These are phyloP conservation scores for Drosophila mimetica DNA, from an alignment of 2,888 invertebrate genomes.

Conservation along the genomic window DNA sequence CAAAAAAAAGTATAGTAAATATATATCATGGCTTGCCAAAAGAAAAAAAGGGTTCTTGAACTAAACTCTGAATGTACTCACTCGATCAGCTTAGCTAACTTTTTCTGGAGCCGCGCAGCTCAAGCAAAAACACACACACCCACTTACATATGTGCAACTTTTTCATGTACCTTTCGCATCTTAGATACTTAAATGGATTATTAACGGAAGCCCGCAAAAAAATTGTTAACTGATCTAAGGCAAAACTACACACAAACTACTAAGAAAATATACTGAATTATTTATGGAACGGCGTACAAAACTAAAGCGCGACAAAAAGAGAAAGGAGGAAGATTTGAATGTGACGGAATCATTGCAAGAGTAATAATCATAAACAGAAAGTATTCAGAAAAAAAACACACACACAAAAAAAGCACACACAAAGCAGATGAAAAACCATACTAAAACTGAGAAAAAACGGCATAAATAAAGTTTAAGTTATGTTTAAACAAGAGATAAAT, in stretches of 20 bases:
- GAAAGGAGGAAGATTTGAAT: not conserved
- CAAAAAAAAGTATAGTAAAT: constrained; percentile 1
- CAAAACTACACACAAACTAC: constrained; percentile 43
- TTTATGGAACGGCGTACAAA: constrained; percentile 49
- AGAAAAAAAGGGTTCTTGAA: constrained; percentile 8
- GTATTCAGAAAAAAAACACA: constrained; percentile 56
- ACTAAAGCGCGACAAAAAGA: constrained; percentile 20
- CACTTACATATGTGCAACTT: constrained; percentile 66
- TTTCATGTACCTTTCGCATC: constrained; percentile 77
- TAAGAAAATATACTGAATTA: constrained; percentile 50
- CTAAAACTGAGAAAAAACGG: constrained; percentile 46
- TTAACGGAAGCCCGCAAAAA: constrained; percentile 35
- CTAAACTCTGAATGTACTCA: constrained; percentile 32
- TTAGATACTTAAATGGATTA: constrained; percentile 61
- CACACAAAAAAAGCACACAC: constrained; percentile 48
- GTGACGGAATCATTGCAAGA: constrained; percentile 41
- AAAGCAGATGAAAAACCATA: constrained; percentile 50
- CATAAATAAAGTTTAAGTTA: constrained; percentile 73
- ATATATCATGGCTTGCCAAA: constrained; percentile 28
- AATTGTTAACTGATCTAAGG: constrained; percentile 60
- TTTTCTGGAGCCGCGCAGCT: constrained; percentile 35
- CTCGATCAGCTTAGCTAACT: constrained; percentile 34
- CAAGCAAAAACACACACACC: constrained; percentile 26
- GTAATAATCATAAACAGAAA: constrained; percentile 47
- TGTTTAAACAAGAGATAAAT: constrained; percentile 69